Base-by-base conservation (phyloP, 2,113 vertebrate genomes). In the Gulo gulo region DNA sequence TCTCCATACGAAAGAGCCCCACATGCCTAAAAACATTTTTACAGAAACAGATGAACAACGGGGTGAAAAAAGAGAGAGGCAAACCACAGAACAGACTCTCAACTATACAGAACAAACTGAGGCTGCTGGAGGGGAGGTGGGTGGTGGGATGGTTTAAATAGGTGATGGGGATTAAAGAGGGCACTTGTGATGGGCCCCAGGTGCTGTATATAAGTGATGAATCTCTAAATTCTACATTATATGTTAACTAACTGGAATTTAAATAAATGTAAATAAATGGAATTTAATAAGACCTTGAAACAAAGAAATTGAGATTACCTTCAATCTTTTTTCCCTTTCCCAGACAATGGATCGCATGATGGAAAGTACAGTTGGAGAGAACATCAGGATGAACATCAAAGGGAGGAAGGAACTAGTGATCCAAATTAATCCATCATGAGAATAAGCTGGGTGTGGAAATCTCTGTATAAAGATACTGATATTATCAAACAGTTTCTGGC, bases 271-370 rank as follows among this genome's bases (percentile, higher is more conserved):
- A 39, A 73, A 21, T 73, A 39, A 73, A 39, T 73, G 36, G 71
- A 73, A 39, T 39, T 73, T 73, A 73, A 39, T 73, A 73, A 73
- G 21, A 73, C 42, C 36, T 73, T 73, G 71, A 42, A 71, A 73
- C 10, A 73, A 73, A 88, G 31, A 92, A 65, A 88, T 45, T 52
- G 76, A 29, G 21, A 0, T 88, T 94, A 99, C 99, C 99, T 99
- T 99, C 95, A 99, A 99, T 98, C 99, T 99, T 94, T 99, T 99
- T 96, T 99, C 99, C 91, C 99, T 99, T 98, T 99, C 99, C 11
- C 99, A 99, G 71, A 99, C 99, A 7, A 99, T 98, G 0, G 99
- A 98, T 0, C 99, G 99, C 42, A 99, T 98, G 0, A 99, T 99
- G 98, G 99, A 99, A 91, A 99, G 99, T 0, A 99, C 99, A 2